Percentiles rank a stretch among this genome's conserved stretches.
Evolutionary conservation across 2,888 invertebrate genomes (phyloP).

Genomic region (Lasioglossum pauxillum): DNA sequence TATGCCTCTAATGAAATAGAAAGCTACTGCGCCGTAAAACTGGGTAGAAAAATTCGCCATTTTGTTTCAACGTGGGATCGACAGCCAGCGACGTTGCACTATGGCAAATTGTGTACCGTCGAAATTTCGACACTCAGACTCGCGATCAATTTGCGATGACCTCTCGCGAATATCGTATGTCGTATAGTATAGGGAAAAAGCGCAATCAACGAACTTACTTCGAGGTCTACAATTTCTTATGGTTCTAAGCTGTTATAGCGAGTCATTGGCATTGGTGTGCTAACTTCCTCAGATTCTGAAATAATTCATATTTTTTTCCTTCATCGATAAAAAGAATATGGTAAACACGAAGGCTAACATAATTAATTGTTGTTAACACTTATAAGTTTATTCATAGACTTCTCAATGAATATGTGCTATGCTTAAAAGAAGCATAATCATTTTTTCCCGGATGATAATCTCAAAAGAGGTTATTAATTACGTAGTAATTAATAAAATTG

Average conservation of each 20-base stretch:
- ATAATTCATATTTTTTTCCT: not conserved
- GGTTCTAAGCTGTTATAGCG: not conserved
- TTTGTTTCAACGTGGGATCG: not conserved
- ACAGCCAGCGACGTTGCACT: not conserved
- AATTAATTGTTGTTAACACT: not conserved
- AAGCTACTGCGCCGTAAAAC: not conserved
- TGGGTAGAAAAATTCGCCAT: constrained; percentile 12
- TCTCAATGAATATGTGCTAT: not conserved
- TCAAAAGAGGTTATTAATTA: not conserved
- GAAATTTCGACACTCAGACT: constrained; percentile 2
- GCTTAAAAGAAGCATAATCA: not conserved
- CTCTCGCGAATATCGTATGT: not conserved
- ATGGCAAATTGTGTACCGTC: not conserved
- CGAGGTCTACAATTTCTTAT: not conserved
- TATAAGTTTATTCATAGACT: not conserved
- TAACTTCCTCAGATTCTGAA: not conserved
- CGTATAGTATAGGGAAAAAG: not conserved
- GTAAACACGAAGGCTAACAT: not conserved
- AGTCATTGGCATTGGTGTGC: not conserved
- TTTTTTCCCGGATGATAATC: not conserved
- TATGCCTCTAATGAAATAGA: constrained; percentile 41
- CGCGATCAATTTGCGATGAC: not conserved
- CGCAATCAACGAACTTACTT: not conserved
- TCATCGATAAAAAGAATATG: not conserved
- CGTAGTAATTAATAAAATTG: not conserved